phyloP scores from a whole-genome alignment of 2,113 vertebrate species.

The Engystomops pustulosus region DNA sequence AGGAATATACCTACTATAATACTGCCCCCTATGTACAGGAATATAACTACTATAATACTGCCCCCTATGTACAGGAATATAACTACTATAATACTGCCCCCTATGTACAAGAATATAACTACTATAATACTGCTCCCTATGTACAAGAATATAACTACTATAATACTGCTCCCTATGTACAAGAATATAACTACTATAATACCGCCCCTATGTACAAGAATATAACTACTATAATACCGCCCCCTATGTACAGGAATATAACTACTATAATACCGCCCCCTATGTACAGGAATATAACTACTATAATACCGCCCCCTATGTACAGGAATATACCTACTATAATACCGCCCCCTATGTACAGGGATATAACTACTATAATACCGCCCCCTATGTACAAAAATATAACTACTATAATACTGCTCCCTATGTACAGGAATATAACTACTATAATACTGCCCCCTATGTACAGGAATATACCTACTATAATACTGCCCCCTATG shows the following conservation, averaged over 20 bases:
- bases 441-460: not conserved
- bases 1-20: not conserved
- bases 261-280: not conserved
- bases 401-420: conserved; percentile 12
- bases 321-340: conserved; percentile 1
- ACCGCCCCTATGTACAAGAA: not conserved
- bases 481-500: conserved; percentile 10
- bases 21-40: no score
- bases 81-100: not conserved
- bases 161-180: not conserved
- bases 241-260: conserved; percentile 9
- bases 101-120: conserved; percentile 16
- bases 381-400: not conserved
- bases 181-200: not conserved
- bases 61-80: not conserved
- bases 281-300: conserved; percentile 4
- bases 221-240: not conserved
- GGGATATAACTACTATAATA: conserved; percentile 1
- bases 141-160: conserved; percentile 5
- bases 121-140: conserved; percentile 7
- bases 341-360: not conserved
- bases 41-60: not conserved
- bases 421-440: not conserved
- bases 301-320: not conserved
- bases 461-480: conserved; percentile 16